Conservation (phyloP, 2,888 invertebrate genomes). For the Crioceris asparagi region DNA sequence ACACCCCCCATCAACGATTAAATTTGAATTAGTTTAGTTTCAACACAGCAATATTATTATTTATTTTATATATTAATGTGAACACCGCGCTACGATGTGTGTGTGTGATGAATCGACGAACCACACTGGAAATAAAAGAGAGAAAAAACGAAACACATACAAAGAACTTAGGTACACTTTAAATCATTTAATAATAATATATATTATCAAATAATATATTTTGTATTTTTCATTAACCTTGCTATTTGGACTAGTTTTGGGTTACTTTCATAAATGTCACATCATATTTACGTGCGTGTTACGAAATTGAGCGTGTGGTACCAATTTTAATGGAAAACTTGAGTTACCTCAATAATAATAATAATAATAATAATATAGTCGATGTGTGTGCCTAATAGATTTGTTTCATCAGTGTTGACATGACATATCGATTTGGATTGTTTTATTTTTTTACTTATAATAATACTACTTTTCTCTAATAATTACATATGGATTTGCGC, state of each 20-base stretch:
- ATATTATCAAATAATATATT: constrained; percentile 23
- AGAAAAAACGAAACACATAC: constrained; percentile 31
- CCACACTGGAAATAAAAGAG: too few species aligned
- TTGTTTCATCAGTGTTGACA: too few species aligned
- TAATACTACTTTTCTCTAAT: too few species aligned
- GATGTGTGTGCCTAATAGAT: too few species aligned
- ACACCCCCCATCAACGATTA: constrained; percentile 14
- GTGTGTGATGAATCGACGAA: constrained; percentile 12
- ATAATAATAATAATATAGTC: too few species aligned
- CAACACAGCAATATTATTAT: constrained; percentile 1
- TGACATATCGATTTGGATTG: too few species aligned
- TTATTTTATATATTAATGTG: constrained; percentile 9
- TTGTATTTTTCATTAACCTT: constrained; percentile 25
- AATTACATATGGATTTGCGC: too few species aligned
- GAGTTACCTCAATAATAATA: too few species aligned
- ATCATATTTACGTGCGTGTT: constrained; percentile 32
- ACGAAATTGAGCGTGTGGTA: constrained; percentile 30
- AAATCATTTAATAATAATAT: constrained; percentile 24
- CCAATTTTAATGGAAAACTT: too few species aligned
- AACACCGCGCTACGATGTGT: constrained; percentile 12
- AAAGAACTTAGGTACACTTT: constrained; percentile 30
- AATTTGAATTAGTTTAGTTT: too few species aligned
- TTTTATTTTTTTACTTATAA: too few species aligned
- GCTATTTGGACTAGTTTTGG: constrained; percentile 35
- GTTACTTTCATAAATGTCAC: constrained; percentile 28